Evolutionary conservation across 2,113 vertebrate species (phyloP).

Genomic region (Hemichromis elongatus): DNA sequence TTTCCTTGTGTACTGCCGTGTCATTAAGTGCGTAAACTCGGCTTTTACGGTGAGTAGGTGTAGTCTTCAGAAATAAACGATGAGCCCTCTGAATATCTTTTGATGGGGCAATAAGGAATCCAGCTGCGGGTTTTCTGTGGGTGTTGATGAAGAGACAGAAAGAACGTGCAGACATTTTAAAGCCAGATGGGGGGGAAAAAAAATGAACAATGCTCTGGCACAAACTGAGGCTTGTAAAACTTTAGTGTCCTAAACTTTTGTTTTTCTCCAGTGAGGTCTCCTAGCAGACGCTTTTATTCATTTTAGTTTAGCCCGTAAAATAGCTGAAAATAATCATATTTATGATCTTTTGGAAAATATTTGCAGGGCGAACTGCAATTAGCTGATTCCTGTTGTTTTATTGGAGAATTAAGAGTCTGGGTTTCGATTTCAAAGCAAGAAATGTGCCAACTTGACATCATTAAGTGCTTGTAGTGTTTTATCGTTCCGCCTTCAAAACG

Average conservation of each 20-base stretch:
- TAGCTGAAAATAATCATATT: neutral
- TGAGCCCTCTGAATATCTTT: neutral
- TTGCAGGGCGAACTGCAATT: neutral
- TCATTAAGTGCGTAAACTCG: neutral
- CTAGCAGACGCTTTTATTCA: neutral
- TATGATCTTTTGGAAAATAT: neutral
- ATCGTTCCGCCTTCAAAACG: neutral
- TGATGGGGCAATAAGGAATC: neutral
- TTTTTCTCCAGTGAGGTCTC: conserved; percentile 7
- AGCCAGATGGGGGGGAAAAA: neutral
- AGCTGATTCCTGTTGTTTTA: neutral
- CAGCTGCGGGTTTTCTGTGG: conserved; percentile 25
- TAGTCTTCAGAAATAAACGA: neutral
- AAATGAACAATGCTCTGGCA: conserved; percentile 29
- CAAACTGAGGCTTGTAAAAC: conserved; percentile 20
- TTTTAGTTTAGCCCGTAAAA: neutral
- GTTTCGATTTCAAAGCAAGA: neutral
- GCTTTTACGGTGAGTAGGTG: neutral
- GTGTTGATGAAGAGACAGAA: conserved; percentile 14
- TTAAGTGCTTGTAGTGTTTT: neutral
- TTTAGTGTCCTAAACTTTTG: conserved; percentile 8
- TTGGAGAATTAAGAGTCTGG: neutral
- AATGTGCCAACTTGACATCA: neutral
- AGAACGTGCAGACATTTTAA: neutral
- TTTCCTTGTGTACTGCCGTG: neutral